These are phyloP conservation scores for Ahaetulla prasina DNA, from an alignment of 2,113 vertebrate species.

Conservation along the genomic window DNA sequence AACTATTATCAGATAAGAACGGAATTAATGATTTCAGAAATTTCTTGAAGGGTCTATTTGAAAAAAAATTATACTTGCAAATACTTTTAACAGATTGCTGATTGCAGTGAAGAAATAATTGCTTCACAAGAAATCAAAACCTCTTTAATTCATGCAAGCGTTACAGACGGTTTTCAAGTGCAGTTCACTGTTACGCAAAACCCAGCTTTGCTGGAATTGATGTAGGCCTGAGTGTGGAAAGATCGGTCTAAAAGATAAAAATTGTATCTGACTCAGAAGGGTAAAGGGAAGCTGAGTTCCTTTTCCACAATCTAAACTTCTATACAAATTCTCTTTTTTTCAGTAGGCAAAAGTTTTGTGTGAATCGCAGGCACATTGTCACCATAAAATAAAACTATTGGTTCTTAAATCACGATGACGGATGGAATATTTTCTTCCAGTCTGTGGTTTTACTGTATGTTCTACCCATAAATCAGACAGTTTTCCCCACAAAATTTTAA, in stretches of 20 bases:
- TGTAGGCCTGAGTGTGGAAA: too few relatives aligned
- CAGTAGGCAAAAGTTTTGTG: neutral
- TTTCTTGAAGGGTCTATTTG: neutral
- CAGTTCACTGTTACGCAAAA: neutral
- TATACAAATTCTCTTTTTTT: neutral
- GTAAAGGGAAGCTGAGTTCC: neutral
- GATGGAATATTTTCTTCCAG: neutral
- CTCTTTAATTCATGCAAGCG: constrained; percentile 20
- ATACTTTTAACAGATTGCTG: constrained; percentile 30
- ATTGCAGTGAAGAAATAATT: constrained; percentile 33
- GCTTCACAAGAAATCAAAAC: constrained; percentile 29
- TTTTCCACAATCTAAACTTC: neutral
- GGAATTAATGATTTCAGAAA: neutral
- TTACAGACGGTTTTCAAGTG: neutral
- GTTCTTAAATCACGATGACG: neutral
- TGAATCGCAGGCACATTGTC: neutral
- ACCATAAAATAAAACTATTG: neutral
- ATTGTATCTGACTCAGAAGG: neutral
- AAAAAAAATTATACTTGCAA: constrained; percentile 31
- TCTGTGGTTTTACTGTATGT: neutral
- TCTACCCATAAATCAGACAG: neutral
- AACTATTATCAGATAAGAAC: neutral
- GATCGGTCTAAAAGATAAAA: neutral
- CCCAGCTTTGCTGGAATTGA: neutral
- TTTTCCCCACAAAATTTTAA: neutral